Conservation (phyloP, 2,888 invertebrate species). For the Uloborus plumipes region DNA sequence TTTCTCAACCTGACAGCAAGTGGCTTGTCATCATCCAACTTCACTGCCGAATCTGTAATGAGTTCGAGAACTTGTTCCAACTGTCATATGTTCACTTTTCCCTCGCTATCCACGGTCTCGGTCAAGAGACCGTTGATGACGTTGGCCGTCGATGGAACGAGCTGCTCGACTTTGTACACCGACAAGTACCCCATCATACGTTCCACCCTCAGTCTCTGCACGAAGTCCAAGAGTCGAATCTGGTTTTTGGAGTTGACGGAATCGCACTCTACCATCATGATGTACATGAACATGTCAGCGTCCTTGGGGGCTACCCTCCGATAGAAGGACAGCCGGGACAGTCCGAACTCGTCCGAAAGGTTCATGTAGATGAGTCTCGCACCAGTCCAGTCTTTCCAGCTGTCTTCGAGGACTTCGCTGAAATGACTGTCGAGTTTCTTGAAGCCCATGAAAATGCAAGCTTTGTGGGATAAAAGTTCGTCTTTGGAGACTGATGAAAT, state of each 20-base stretch:
- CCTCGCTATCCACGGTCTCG: conserved; percentile 36
- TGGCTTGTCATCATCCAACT: background rate
- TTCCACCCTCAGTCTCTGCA: conserved; percentile 72
- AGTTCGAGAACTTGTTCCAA: conserved; percentile 46
- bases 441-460: conserved; percentile 70
- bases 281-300: conserved; percentile 72
- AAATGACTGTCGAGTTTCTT: conserved; percentile 71
- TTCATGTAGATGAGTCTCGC: conserved; percentile 72
- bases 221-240: conserved; percentile 71
- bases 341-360: conserved; percentile 72
- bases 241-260: conserved; percentile 69
- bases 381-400: conserved; percentile 74
- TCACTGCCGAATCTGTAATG: conserved; percentile 29
- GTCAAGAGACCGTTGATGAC: conserved; percentile 57
- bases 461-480: conserved; percentile 14
- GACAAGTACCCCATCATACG: conserved; percentile 72
- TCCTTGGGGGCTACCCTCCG: conserved; percentile 70
- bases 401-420: conserved; percentile 71
- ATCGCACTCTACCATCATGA: conserved; percentile 72
- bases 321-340: conserved; percentile 72
- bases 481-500: conserved; percentile 16
- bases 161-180: conserved; percentile 71
- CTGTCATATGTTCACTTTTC: conserved; percentile 55
- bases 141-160: conserved; percentile 43
- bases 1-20: conserved; percentile 4